Percentiles rank a stretch among this genome's conserved stretches.
Evolutionary conservation across 2,797 vertebrate genomes (phyloP).

Genomic region (Pipistrellus pygmaeus): DNA sequence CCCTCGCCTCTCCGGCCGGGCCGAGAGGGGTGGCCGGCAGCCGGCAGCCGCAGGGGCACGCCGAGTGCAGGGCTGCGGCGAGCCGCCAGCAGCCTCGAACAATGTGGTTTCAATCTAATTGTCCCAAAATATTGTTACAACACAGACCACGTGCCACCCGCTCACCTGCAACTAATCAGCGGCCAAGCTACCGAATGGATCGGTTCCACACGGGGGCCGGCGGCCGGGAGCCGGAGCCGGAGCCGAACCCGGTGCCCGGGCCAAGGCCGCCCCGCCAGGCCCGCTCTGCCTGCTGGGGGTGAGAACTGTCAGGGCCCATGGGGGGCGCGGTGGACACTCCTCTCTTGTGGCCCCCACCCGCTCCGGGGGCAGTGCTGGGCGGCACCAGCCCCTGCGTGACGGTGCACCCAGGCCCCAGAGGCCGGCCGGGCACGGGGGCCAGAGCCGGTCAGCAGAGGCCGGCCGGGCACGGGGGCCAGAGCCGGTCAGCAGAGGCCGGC

Average conservation of each 20-base stretch:
- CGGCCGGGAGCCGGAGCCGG: background rate
- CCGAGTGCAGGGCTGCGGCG: background rate
- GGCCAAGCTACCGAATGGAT: conserved; percentile 78
- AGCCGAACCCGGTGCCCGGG: accelerated
- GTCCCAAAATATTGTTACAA: conserved; percentile 79
- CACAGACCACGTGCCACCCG: conserved; percentile 75
- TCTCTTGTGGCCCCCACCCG: background rate
- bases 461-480: too few species aligned
- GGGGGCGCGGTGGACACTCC: background rate
- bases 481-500: background rate
- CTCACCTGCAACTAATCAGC: conserved; percentile 84
- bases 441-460: too few species aligned
- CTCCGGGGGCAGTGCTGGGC: background rate
- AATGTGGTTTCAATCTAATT: conserved; percentile 82
- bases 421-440: background rate
- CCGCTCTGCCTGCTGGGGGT: too few species aligned
- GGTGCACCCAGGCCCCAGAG: background rate
- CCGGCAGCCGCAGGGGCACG: conserved; percentile 51
- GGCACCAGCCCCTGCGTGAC: background rate
- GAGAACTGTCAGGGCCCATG: too few species aligned
- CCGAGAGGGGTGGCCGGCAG: conserved; percentile 2
- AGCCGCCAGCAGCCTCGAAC: conserved; percentile 68
- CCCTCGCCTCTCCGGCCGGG: background rate
- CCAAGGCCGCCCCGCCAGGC: too few species aligned
- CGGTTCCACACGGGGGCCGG: background rate